A percentile compares a stretch with the other conserved stretches of the same genome.
phyloP scores from a whole-genome alignment of 1,140 invertebrate genomes.

The Oryctes rhinoceros region DNA sequence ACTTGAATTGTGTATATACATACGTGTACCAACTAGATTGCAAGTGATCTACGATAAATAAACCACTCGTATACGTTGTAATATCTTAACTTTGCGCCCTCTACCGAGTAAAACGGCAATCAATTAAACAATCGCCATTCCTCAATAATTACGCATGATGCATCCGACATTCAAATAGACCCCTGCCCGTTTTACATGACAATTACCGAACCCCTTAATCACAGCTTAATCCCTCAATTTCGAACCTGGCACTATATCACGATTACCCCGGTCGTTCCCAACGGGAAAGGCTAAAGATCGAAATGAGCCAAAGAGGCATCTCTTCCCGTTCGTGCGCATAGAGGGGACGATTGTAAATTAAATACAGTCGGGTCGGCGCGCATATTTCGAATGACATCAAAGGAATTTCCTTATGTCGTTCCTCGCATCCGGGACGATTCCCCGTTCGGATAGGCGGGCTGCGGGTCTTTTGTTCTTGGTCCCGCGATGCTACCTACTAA shows the following conservation, averaged over 20 bases:
- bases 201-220: constrained; percentile 17
- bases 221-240: constrained; percentile 22
- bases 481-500: neutral
- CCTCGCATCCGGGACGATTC: neutral
- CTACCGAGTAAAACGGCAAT: neutral
- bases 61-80: neutral
- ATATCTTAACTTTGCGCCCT: neutral
- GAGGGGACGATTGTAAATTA: constrained; percentile 10
- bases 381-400: constrained; percentile 33
- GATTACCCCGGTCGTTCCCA: neutral
- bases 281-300: constrained; percentile 11
- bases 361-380: neutral
- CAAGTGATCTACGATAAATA: too few relatives aligned
- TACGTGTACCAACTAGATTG: too few relatives aligned
- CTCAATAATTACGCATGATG: constrained; percentile 13
- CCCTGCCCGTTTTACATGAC: constrained; percentile 18
- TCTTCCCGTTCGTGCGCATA: neutral
- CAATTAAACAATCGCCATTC: constrained; percentile 19
- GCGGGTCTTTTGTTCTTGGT: neutral
- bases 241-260: constrained; percentile 10
- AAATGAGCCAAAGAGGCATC: neutral
- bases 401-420: constrained; percentile 34
- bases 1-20: too few relatives aligned
- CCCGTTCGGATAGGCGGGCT: neutral
- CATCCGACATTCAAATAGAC: constrained; percentile 16